A percentile compares a stretch with the other conserved stretches of the same genome.
phyloP scores from a whole-genome alignment of 2,888 invertebrate genomes.

The Aproaerema taeniolella region DNA sequence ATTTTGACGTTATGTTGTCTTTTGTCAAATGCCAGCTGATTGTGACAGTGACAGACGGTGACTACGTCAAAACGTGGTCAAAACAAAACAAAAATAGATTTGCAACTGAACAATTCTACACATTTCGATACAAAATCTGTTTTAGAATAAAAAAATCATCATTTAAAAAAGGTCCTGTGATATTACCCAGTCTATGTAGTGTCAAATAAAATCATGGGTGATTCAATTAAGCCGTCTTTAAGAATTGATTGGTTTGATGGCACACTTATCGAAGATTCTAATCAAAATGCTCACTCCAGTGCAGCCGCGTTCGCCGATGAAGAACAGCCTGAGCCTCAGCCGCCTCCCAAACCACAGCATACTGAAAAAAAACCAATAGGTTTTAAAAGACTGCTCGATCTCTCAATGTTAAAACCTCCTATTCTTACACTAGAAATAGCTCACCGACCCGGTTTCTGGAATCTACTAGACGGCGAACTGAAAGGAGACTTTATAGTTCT shows the following conservation, averaged over 20 bases:
- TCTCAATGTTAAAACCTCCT: slow-evolving; percentile 53
- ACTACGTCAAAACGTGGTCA: no score
- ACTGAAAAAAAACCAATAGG: slow-evolving; percentile 63
- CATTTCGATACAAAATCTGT: no score
- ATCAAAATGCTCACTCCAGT: slow-evolving; percentile 25
- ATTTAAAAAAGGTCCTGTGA: no score
- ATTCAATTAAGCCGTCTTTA: slow-evolving; percentile 44
- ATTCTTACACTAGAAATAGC: slow-evolving; percentile 57
- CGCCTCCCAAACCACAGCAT: slow-evolving; percentile 30
- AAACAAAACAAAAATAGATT: no score
- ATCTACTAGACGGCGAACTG: slow-evolving; percentile 53
- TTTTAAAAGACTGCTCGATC: slow-evolving; percentile 57
- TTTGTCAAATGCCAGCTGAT: no score
- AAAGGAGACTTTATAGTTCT: slow-evolving; percentile 68
- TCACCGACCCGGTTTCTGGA: slow-evolving; percentile 62
- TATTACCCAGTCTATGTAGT: no score
- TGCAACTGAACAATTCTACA: no score
- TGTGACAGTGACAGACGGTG: no score
- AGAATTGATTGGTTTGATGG: slow-evolving; percentile 73
- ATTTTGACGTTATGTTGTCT: no score
- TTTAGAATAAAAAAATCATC: no score
- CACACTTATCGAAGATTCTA: slow-evolving; percentile 50
- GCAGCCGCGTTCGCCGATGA: slow-evolving; percentile 43
- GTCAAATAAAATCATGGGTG: no score
- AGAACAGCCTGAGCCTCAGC: slow-evolving; percentile 33